These are phyloP conservation scores for Psittacus erithacus DNA, from an alignment of 2,113 vertebrate genomes.

Conservation along the genomic window DNA sequence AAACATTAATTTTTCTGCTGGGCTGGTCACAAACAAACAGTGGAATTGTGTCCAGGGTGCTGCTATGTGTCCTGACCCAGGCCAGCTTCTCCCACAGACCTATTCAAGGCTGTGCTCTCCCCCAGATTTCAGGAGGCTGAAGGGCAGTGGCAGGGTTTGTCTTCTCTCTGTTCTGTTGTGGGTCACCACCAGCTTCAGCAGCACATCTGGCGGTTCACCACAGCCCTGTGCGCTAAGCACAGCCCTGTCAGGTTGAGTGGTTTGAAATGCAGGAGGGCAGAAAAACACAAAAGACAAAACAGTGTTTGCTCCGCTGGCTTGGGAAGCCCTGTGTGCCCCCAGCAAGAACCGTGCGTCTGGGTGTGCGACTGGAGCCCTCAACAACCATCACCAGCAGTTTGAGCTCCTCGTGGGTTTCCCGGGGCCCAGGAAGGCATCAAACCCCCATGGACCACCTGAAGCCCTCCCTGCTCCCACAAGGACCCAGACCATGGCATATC, in stretches of 20 bases:
- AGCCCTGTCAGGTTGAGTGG: neutral
- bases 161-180: fast-evolving
- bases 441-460: fast-evolving
- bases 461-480: fast-evolving
- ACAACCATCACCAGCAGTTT: fast-evolving
- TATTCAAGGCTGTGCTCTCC: neutral
- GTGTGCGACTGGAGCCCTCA: neutral
- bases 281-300: neutral
- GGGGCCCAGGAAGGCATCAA: fast-evolving
- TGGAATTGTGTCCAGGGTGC: neutral
- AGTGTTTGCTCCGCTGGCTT: neutral
- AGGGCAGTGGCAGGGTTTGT: neutral
- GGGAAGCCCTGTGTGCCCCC: neutral
- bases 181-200: neutral
- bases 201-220: neutral
- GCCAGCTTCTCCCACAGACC: neutral
- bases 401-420: neutral
- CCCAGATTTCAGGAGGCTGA: neutral
- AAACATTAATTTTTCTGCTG: neutral
- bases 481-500: fast-evolving
- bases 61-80: neutral
- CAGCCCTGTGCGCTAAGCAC: fast-evolving
- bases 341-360: fast-evolving
- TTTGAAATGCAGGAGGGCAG: neutral
- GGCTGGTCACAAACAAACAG: neutral